phyloP scores from a whole-genome alignment of 2,888 invertebrate species.

The Rhyacophila evoluta region DNA sequence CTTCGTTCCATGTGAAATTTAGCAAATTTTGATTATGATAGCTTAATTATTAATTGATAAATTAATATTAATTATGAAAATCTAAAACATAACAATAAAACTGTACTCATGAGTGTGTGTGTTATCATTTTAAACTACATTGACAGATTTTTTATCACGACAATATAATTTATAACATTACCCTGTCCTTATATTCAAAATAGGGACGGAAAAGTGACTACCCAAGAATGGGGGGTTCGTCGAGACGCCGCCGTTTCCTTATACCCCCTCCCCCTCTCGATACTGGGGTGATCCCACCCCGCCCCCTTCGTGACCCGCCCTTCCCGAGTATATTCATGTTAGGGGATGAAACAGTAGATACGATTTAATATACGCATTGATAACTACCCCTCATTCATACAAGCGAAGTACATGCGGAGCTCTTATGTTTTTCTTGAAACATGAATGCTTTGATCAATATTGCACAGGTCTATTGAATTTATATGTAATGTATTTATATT shows the following conservation, averaged over 20 bases:
- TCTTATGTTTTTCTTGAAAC: constrained; percentile 17
- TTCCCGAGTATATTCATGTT: neutral
- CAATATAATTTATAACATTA: neutral
- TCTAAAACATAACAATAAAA: no score
- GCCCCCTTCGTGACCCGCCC: constrained; percentile 20
- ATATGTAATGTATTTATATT: no score
- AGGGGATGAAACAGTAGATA: constrained; percentile 11
- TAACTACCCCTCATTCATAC: constrained; percentile 22
- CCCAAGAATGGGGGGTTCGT: constrained; percentile 17
- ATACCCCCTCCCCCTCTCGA: neutral
- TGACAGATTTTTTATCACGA: neutral
- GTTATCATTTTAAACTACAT: neutral
- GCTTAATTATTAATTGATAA: no score
- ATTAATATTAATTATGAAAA: no score
- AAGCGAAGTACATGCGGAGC: neutral
- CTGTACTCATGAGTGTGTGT: no score
- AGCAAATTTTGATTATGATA: no score
- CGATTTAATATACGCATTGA: constrained; percentile 17
- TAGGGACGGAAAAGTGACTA: neutral
- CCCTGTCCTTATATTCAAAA: neutral
- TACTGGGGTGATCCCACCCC: neutral
- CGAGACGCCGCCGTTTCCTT: constrained; percentile 22
- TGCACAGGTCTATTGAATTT: neutral
- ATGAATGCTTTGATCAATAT: neutral
- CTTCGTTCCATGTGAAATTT: no score